phyloP scores from a whole-genome alignment of 2,113 vertebrate species.

The Brachypteracias leptosomus region DNA sequence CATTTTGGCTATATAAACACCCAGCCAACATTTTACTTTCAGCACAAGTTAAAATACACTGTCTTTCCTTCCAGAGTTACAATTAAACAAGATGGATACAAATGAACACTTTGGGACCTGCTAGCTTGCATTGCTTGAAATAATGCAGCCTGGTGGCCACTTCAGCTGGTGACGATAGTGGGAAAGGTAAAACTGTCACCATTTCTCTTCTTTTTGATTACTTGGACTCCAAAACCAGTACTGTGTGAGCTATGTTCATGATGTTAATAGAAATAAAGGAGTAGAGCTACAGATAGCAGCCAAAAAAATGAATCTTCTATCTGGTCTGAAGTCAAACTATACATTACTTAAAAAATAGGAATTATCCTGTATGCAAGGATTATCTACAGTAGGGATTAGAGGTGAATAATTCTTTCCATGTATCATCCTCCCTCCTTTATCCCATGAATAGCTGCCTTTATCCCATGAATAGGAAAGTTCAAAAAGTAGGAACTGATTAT shows the following conservation, averaged over 20 bases:
- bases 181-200: not conserved
- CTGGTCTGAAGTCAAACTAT: not conserved
- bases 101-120: not conserved
- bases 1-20: not conserved
- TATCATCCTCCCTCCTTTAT: not conserved
- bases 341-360: not conserved
- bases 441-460: not conserved
- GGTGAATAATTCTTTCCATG: not conserved
- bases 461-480: not conserved
- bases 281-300: not conserved
- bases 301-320: not conserved
- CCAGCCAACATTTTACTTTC: not conserved
- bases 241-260: not conserved
- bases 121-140: not conserved
- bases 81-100: not conserved
- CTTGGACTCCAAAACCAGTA: not conserved
- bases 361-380: not conserved
- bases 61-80: not conserved
- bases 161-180: not conserved
- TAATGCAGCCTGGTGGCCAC: not conserved
- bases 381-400: not conserved
- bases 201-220: not conserved
- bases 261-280: not conserved
- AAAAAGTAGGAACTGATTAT: not conserved
- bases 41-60: not conserved